phyloP scores from a whole-genome alignment of 2,888 invertebrate species.

The Acanthosoma haemorrhoidale region DNA sequence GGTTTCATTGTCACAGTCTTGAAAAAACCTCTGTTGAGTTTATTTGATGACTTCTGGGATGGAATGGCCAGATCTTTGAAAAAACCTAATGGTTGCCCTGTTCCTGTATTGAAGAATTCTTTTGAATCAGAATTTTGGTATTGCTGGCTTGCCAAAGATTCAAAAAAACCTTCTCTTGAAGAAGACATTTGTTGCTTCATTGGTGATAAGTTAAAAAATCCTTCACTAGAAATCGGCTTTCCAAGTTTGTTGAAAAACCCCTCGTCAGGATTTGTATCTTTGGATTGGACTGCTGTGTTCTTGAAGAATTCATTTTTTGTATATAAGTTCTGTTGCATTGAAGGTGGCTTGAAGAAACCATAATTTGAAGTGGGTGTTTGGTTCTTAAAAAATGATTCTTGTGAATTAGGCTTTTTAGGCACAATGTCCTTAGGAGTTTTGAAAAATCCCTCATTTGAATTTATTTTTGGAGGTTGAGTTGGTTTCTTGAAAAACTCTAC shows the following conservation, averaged over 20 bases:
- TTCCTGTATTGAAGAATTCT: background rate
- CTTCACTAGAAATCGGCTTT: background rate
- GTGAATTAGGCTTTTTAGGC: too few species aligned
- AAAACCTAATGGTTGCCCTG: background rate
- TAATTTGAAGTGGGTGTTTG: background rate
- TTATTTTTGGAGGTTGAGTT: background rate
- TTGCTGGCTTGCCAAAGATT: background rate
- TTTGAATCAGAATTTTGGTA: background rate
- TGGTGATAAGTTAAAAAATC: background rate
- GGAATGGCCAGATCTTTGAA: background rate
- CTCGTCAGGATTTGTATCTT: background rate
- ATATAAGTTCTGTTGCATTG: background rate
- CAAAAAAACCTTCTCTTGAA: background rate
- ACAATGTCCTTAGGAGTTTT: too few species aligned
- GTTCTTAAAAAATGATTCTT: too few species aligned
- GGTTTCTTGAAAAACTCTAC: background rate
- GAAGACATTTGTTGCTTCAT: background rate
- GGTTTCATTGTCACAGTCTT: background rate
- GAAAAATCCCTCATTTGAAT: background rate
- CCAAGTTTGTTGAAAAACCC: background rate
- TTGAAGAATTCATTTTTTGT: background rate
- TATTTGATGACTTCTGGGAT: background rate
- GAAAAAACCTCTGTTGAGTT: background rate
- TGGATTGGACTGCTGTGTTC: background rate
- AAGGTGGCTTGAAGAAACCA: background rate